Base-by-base conservation (phyloP, 2,113 vertebrate species). In the Psittacus erithacus region DNA sequence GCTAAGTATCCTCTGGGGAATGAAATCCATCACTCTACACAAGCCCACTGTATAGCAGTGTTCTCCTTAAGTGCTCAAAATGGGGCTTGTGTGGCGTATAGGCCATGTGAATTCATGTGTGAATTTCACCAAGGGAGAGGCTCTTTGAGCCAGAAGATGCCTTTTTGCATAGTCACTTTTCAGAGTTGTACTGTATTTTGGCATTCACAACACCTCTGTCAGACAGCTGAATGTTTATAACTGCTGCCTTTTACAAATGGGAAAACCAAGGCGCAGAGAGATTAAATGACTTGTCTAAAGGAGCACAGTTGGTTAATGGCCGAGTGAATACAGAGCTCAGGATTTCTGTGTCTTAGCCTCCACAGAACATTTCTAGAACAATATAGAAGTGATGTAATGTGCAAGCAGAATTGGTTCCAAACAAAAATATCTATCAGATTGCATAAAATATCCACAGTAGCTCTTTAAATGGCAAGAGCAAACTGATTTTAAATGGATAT, bases 91-190 rank as follows among this genome's bases (percentile, higher is more conserved):
- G 24, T 76, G 41, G 28, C 1, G 0, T 60, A 14, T 62, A 49
- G 69, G 53, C 62, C 69, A 62, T 65, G 49, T 69, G 82, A 81
- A 95, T 88, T 94, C 92, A 68, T 5, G 4, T 73, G 80, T 84
- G 80, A 35, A 62, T 95, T 81, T 88, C 80, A n/a, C 52, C n/a
- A 24, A 76, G 88, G 82, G 88, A 93, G 62, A 73, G 52, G 73
- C 49, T 82, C 31, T 7, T 79, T 84, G 80, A 87, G 74, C 84
- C 86, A 86, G 60, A 94, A 75, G 80, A 94, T 95, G 80, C 86
- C 90, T 96, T 96, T 96, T 95, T 95, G 86, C 90, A 49, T 69
- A 94, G 80, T 95, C 93, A 73, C 41, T 92, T 90, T 52, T 86
- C 74, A 79, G 77, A 64, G 44, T 33, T 84, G 44, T 88, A 69